Conservation (phyloP, 53 echinoderm and acorn worm species). For the Astropecten irregularis region DNA sequence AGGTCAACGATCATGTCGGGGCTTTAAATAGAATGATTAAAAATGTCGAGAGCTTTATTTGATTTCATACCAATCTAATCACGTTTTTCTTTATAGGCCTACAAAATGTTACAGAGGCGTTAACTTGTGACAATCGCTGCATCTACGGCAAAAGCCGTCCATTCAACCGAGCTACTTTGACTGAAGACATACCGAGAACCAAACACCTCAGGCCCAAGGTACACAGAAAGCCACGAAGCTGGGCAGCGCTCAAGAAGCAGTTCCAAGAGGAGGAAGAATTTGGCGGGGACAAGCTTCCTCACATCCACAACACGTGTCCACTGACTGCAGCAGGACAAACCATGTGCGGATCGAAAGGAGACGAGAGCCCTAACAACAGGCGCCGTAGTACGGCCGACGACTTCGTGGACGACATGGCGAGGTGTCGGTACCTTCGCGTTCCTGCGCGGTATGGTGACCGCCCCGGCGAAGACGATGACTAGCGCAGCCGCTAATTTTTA, state of each 20-base stretch:
- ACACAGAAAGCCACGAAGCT: conserved; percentile 5
- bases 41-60: too few species aligned
- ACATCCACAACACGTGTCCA: too few species aligned
- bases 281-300: neutral
- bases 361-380: too few species aligned
- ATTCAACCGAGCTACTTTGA: too few species aligned
- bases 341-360: neutral
- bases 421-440: conserved; percentile 23
- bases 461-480: neutral
- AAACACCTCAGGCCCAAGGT: neutral
- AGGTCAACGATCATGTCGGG: too few species aligned
- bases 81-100: too few species aligned
- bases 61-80: too few species aligned
- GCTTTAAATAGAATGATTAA: too few species aligned
- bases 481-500: too few species aligned
- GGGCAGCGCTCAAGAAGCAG: conserved; percentile 37
- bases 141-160: too few species aligned
- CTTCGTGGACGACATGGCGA: conserved; percentile 8
- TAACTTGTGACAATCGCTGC: conserved; percentile 6
- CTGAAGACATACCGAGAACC: too few species aligned
- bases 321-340: neutral
- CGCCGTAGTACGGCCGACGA: neutral
- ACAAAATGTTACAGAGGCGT: too few species aligned
- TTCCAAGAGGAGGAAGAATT: conserved; percentile 5
- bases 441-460: conserved; percentile 7